These are phyloP conservation scores for Syngnathus acus DNA, from an alignment of 2,797 vertebrate species.

Conservation along the genomic window DNA sequence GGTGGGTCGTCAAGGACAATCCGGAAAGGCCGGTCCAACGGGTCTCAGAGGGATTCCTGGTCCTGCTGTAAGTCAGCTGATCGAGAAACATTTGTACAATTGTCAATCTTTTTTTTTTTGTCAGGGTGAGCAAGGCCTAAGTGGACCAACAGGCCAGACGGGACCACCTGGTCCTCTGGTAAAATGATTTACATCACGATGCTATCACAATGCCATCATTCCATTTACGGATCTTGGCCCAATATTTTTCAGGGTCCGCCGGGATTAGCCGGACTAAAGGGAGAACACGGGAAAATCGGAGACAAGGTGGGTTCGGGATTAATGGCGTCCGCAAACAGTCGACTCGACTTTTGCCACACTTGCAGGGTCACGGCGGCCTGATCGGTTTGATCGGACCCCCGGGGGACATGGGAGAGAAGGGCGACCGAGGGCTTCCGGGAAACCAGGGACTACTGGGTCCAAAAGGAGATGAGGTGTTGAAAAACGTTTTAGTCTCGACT, in stretches of 20 bases:
- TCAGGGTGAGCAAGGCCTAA: conserved; percentile 95
- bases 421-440: conserved; percentile 89
- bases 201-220: background rate
- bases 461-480: conserved; percentile 82
- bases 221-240: background rate
- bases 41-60: conserved; percentile 92
- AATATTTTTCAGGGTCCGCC: conserved; percentile 79
- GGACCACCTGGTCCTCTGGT: conserved; percentile 96
- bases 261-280: conserved; percentile 89
- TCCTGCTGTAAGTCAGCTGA: conserved; percentile 77
- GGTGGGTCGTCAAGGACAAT: conserved; percentile 84
- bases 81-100: background rate
- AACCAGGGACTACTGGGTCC: conserved; percentile 82
- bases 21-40: conserved; percentile 83
- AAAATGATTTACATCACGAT: conserved; percentile 20
- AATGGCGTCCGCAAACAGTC: background rate
- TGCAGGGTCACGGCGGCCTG: conserved; percentile 90
- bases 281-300: conserved; percentile 89
- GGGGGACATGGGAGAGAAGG: conserved; percentile 93
- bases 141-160: conserved; percentile 84
- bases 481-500: too few species aligned
- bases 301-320: conserved; percentile 76
- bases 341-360: background rate
- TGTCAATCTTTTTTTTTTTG: conserved; percentile 12
- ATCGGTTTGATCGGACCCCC: conserved; percentile 95